phyloP scores from a whole-genome alignment of 2,797 vertebrate species.

The Uromys caudimaculatus region DNA sequence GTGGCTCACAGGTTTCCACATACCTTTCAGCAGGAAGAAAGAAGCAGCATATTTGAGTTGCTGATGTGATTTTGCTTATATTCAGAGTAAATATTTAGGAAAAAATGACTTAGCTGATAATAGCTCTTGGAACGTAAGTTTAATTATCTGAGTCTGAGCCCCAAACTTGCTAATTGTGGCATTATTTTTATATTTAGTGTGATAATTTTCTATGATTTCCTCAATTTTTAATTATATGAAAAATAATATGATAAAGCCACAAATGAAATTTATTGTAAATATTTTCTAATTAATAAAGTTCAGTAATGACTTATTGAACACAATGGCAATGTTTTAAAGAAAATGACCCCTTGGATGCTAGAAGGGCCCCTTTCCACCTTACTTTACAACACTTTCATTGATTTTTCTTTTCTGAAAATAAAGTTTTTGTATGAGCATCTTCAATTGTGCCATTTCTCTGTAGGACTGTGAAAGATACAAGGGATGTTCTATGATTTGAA shows the following conservation, averaged over 20 bases:
- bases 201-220: constrained; percentile 17
- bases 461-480: neutral
- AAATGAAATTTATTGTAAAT: neutral
- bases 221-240: neutral
- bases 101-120: neutral
- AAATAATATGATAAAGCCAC: neutral
- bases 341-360: neutral
- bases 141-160: neutral
- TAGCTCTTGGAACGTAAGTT: neutral
- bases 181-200: neutral
- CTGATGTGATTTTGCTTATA: neutral
- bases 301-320: neutral
- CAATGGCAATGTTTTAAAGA: neutral
- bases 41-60: neutral
- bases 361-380: neutral
- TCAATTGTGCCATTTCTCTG: neutral
- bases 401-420: constrained; percentile 56
- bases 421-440: neutral
- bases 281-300: constrained; percentile 31
- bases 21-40: neutral
- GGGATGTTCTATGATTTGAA: constrained; percentile 33
- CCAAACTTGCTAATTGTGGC: neutral
- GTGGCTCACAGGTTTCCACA: constrained; percentile 21
- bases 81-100: constrained; percentile 15
- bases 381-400: constrained; percentile 11